Conservation (phyloP, 2,797 vertebrate species). For the Corythornis leucogaster region DNA sequence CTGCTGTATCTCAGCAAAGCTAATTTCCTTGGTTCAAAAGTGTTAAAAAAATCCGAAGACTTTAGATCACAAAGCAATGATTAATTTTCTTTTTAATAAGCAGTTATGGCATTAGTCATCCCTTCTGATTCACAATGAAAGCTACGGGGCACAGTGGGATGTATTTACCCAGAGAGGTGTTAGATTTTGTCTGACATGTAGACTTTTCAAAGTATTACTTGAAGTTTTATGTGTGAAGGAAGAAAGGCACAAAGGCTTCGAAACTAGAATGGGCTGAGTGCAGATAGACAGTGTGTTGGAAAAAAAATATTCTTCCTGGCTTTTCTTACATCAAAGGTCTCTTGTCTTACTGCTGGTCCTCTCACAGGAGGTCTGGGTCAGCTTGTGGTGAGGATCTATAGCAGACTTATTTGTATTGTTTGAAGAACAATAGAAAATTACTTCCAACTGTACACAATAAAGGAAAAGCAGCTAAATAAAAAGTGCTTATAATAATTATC, state of each 20-base stretch:
- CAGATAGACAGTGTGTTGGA: background rate
- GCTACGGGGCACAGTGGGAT: conserved; percentile 29
- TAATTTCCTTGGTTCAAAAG: conserved; percentile 30
- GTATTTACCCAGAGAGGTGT: conserved; percentile 20
- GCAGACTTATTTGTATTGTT: background rate
- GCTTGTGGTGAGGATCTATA: background rate
- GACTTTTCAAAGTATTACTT: conserved; percentile 37
- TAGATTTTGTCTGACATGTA: conserved; percentile 56
- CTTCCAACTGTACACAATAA: background rate
- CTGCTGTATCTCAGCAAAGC: background rate
- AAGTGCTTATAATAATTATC: background rate
- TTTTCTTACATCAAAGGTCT: background rate
- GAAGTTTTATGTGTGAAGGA: conserved; percentile 11
- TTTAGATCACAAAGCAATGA: conserved; percentile 47
- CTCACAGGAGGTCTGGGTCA: background rate
- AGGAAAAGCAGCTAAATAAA: background rate
- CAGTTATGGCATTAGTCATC: conserved; percentile 72
- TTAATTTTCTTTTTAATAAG: conserved; percentile 57
- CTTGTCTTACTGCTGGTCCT: background rate
- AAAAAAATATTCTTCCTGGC: background rate
- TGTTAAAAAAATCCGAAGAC: conserved; percentile 37
- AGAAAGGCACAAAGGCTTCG: background rate
- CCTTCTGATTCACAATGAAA: conserved; percentile 71
- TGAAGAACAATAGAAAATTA: background rate
- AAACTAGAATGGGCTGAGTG: conserved; percentile 18